Base-by-base conservation (phyloP, 2,888 invertebrate genomes). In the Lypha dubia region DNA sequence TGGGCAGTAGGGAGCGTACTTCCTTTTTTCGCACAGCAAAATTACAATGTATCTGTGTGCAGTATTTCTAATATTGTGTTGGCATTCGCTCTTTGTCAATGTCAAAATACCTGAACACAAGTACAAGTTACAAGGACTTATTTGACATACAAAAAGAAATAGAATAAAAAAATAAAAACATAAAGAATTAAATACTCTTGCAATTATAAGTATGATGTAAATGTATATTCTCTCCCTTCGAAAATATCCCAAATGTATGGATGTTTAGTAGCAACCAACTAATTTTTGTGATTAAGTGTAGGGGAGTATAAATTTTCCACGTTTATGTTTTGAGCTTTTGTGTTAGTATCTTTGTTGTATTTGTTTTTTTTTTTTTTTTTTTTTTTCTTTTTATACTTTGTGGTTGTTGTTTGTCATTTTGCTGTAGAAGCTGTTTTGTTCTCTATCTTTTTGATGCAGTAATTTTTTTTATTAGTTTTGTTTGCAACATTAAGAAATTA, bases 311-410 rank as follows among this genome's bases (percentile, higher is more conserved):
- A 41, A 20, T 49, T 62, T 49, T 13, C 11, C 35, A 32, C 17
- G 5, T 58, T 58, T 32, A 17, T 32, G 0, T 20, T n/a, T 58
- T 74, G 4, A 41, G 56, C 60, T 76, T 56, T 60, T 24, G 17
- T 68, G 83, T 77, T 46, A 83, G 32, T 35, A 32, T 32, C n/a
- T 68, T 77, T 44, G 38, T 70, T 67, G 17, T 67, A 60, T 77
- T 75, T 44, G n/a, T n/a, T n/a, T n/a, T n/a, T n/a, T n/a, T n/a
- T n/a, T 67, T 76, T 28, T 28, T 67, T 76, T 79, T 80, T 65
- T n/a, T n/a, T n/a, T 67, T 76, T 28, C 5, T 67, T 76, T 79
- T 80, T 65, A 71, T 77, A 83, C 77, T 73, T 83, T 77, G 77
- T 73, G 77, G 77, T 83, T 60, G 67, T 70, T 75, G 70, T 24